phyloP scores from a whole-genome alignment of 92 coral and sea anemone genomes.

The Heliopora coerulea region DNA sequence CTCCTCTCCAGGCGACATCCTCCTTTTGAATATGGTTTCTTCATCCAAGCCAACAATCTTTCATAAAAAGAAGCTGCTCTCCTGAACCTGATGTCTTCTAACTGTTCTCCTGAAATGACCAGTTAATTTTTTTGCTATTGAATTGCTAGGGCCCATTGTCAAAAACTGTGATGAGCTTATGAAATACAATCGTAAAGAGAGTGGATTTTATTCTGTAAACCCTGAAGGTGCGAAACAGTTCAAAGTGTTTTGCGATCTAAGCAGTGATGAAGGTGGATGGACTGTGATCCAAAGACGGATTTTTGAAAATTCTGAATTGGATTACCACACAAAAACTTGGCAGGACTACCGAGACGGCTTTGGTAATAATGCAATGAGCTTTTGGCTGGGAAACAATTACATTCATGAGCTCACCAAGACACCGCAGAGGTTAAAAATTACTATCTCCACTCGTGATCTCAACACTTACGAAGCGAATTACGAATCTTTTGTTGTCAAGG shows the following conservation, averaged over 20 bases:
- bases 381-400: conserved; percentile 57
- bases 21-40: too few species aligned
- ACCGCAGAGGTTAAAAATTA: conserved; percentile 11
- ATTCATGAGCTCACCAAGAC: conserved; percentile 25
- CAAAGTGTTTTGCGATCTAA: conserved; percentile 50
- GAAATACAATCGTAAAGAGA: conserved; percentile 34
- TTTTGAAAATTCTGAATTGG: background rate
- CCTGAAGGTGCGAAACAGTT: background rate
- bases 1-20: too few species aligned
- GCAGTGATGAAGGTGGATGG: conserved; percentile 57
- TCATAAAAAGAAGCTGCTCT: too few species aligned
- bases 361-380: conserved; percentile 23
- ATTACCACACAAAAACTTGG: conserved; percentile 43
- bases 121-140: too few species aligned
- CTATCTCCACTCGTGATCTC: background rate
- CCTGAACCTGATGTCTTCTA: too few species aligned
- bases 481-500: conserved; percentile 8
- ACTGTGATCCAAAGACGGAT: conserved; percentile 53
- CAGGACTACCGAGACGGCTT: conserved; percentile 45
- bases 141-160: background rate
- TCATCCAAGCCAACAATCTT: too few species aligned
- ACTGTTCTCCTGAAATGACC: too few species aligned
- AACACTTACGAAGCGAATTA: conserved; percentile 3
- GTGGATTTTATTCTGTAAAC: conserved; percentile 28
- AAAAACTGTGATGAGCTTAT: conserved; percentile 21